Percentiles rank a stretch among this genome's conserved stretches.
Evolutionary conservation across 2,113 vertebrate species (phyloP).

Genomic region (Dipodomys ordii): DNA sequence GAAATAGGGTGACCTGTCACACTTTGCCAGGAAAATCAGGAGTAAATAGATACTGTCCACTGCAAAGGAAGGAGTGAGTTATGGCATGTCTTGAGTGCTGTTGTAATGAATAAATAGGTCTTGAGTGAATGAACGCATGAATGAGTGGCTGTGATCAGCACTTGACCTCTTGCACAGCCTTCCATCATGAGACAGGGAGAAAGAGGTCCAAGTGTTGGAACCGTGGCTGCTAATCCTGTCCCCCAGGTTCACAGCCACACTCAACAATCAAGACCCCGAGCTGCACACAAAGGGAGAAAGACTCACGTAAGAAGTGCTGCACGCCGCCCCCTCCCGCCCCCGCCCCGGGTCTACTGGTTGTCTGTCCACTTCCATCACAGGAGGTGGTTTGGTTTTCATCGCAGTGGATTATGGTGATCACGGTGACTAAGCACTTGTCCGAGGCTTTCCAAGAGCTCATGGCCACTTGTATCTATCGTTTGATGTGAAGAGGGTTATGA

Average conservation of each 20-base stretch:
- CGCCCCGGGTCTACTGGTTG: not conserved
- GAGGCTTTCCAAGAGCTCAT: slow-evolving; percentile 43
- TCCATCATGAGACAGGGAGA: slow-evolving; percentile 3
- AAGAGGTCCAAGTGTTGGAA: not conserved
- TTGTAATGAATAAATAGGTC: not conserved
- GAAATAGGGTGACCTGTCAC: not conserved
- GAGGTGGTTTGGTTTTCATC: slow-evolving; percentile 51
- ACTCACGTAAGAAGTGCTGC: not conserved
- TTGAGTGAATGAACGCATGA: slow-evolving; percentile 28
- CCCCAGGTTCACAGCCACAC: not conserved
- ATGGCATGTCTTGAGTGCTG: not conserved
- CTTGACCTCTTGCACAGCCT: slow-evolving; percentile 58
- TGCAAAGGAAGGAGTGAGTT: not conserved
- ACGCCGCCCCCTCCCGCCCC: not conserved
- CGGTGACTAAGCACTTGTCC: slow-evolving; percentile 48
- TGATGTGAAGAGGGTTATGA: slow-evolving; percentile 48
- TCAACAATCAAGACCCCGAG: not conserved
- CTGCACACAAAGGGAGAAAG: not conserved
- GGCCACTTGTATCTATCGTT: slow-evolving; percentile 29
- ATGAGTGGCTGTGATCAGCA: slow-evolving; percentile 45
- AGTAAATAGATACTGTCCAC: not conserved
- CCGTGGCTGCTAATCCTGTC: not conserved
- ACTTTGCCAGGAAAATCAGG: not conserved
- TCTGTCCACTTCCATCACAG: not conserved
- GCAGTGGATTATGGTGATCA: not conserved